phyloP scores from a whole-genome alignment of 2,797 vertebrate species.

The Sarcoramphus papa region DNA sequence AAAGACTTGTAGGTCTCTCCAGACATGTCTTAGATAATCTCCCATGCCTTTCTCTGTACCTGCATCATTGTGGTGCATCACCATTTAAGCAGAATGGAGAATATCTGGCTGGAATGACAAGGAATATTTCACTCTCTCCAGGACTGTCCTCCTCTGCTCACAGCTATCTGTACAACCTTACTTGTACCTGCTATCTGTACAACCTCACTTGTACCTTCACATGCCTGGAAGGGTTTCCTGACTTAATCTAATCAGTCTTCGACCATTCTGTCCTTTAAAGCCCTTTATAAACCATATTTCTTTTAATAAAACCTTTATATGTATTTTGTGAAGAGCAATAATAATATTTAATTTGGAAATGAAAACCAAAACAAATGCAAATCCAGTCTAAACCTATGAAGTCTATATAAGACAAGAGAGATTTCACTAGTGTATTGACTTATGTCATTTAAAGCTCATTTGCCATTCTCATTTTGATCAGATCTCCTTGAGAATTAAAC shows the following conservation, averaged over 20 bases:
- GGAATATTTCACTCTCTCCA: neutral
- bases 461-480: neutral
- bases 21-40: neutral
- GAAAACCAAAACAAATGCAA: neutral
- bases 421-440: neutral
- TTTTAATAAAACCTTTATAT: neutral
- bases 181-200: neutral
- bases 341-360: neutral
- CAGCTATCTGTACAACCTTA: neutral
- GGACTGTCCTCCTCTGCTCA: neutral
- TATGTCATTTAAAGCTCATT: neutral
- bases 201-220: neutral
- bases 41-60: neutral
- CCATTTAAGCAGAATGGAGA: neutral
- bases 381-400: neutral
- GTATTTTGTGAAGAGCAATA: neutral
- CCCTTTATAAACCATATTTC: neutral
- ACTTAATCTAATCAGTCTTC: neutral
- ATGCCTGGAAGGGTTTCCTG: neutral
- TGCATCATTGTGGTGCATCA: neutral
- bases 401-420: neutral
- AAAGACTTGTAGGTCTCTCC: neutral
- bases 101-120: neutral
- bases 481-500: neutral
- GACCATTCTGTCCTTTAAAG: neutral